Conservation (phyloP, 2,888 invertebrate genomes). For the Rotaria sp. region DNA sequence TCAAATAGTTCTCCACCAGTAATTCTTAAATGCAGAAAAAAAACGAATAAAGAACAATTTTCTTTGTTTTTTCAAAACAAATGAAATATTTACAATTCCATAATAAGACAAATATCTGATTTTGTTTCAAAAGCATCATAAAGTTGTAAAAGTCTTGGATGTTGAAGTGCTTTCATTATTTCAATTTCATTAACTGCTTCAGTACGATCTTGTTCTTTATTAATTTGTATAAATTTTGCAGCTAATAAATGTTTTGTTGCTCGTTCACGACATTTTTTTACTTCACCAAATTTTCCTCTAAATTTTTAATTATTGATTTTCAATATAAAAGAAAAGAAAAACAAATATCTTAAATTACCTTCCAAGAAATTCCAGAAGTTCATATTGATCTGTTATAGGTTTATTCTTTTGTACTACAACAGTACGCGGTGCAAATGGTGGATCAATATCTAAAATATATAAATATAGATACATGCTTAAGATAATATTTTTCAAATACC, state of each 20-base stretch:
- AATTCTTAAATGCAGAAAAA: conserved; percentile 64
- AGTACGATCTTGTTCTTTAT: conserved; percentile 72
- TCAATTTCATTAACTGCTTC: conserved; percentile 91
- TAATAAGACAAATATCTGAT: conserved; percentile 84
- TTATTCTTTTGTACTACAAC: conserved; percentile 73
- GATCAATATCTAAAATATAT: conserved; percentile 57
- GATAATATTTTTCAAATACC: not conserved
- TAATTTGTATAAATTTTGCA: conserved; percentile 80
- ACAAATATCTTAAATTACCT: conserved; percentile 62
- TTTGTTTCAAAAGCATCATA: conserved; percentile 88
- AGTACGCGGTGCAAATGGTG: conserved; percentile 78
- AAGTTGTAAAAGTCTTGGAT: conserved; percentile 87
- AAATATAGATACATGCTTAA: not conserved
- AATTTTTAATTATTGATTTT: not conserved
- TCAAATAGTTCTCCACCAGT: conserved; percentile 97
- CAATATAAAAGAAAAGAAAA: not conserved
- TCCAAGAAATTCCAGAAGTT: conserved; percentile 81
- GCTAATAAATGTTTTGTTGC: conserved; percentile 72
- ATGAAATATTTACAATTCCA: conserved; percentile 78
- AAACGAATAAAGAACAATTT: too few species aligned
- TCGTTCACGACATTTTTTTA: conserved; percentile 82
- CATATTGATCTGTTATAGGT: conserved; percentile 77
- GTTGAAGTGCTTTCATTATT: conserved; percentile 86
- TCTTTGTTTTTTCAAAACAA: too few species aligned
- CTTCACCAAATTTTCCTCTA: conserved; percentile 94